Evolutionary conservation across 2,888 invertebrate species (phyloP).

Genomic region (Ichneumon xanthorius): DNA sequence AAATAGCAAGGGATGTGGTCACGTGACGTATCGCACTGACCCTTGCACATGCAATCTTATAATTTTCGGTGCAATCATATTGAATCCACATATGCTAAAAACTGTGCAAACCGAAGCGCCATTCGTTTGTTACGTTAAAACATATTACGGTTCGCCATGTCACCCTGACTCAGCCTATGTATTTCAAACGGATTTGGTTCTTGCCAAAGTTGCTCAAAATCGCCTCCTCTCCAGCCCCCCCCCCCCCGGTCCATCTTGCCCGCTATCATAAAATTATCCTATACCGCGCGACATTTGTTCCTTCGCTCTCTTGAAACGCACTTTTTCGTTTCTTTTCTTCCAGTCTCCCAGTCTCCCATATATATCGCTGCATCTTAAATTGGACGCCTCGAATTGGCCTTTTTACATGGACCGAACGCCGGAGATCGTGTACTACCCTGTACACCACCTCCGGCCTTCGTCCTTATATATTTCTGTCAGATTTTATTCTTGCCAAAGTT

Average conservation of each 20-base stretch:
- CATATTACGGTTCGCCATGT: slow-evolving; percentile 26
- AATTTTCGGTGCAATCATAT: too few species aligned
- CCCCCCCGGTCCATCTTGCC: slow-evolving; percentile 11
- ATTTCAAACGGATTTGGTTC: slow-evolving; percentile 69
- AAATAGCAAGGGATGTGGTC: too few species aligned
- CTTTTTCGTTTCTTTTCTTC: slow-evolving; percentile 34
- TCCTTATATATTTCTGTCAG: slow-evolving; percentile 71
- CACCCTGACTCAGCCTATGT: not conserved
- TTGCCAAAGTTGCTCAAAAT: slow-evolving; percentile 68
- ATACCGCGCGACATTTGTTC: slow-evolving; percentile 53
- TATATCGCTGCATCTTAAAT: slow-evolving; percentile 21
- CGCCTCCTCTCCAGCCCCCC: slow-evolving; percentile 42
- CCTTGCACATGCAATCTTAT: too few species aligned
- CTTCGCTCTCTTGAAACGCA: slow-evolving; percentile 36
- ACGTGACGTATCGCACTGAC: too few species aligned
- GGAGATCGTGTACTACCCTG: too few species aligned
- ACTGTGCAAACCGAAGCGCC: too few species aligned
- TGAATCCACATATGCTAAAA: too few species aligned
- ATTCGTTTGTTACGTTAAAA: too few species aligned
- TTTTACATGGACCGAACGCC: slow-evolving; percentile 15
- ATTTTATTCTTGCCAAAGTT: slow-evolving; percentile 71
- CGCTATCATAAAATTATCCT: slow-evolving; percentile 65
- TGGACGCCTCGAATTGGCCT: slow-evolving; percentile 1
- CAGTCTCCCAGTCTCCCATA: not conserved
- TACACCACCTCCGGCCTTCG: too few species aligned